Conservation (phyloP, 2,888 invertebrate species). For the Orchesella flavescens region DNA sequence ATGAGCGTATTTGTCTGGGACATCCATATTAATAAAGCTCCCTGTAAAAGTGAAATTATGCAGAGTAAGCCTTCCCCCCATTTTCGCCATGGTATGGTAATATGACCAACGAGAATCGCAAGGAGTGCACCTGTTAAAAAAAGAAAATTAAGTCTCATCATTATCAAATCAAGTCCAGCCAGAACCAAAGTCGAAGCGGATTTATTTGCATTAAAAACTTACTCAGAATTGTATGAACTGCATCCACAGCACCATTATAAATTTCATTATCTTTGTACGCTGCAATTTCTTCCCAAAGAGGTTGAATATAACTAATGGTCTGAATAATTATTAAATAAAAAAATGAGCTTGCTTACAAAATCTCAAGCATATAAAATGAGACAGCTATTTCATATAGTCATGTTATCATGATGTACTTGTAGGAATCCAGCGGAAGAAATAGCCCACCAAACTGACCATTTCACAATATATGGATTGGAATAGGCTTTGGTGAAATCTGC, state of each 20-base stretch:
- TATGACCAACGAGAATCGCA: conserved; percentile 76
- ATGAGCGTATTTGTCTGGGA: conserved; percentile 79
- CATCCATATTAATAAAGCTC: conserved; percentile 76
- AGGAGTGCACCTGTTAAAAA: conserved; percentile 75
- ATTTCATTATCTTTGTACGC: conserved; percentile 63
- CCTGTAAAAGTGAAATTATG: conserved; percentile 76
- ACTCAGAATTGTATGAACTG: conserved; percentile 80
- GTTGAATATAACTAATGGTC: conserved; percentile 84
- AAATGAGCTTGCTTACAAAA: background rate
- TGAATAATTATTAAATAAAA: conserved; percentile 75
- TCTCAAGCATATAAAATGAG: background rate
- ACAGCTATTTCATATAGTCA: background rate
- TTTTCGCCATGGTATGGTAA: conserved; percentile 76
- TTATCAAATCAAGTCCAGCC: too few species aligned
- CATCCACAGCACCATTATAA: conserved; percentile 81
- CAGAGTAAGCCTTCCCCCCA: conserved; percentile 76
- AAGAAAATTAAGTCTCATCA: conserved; percentile 28
- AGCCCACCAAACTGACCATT: conserved; percentile 87
- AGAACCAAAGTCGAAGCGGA: too few species aligned
- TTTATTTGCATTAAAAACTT: too few species aligned
- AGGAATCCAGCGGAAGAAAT: conserved; percentile 81
- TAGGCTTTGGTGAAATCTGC: conserved; percentile 79
- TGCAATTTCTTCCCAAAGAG: conserved; percentile 83
- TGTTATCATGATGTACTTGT: conserved; percentile 48
- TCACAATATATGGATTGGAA: conserved; percentile 78